Evolutionary conservation across 1,140 invertebrate species (phyloP).

Genomic region (Oncopodura yosiiana): DNA sequence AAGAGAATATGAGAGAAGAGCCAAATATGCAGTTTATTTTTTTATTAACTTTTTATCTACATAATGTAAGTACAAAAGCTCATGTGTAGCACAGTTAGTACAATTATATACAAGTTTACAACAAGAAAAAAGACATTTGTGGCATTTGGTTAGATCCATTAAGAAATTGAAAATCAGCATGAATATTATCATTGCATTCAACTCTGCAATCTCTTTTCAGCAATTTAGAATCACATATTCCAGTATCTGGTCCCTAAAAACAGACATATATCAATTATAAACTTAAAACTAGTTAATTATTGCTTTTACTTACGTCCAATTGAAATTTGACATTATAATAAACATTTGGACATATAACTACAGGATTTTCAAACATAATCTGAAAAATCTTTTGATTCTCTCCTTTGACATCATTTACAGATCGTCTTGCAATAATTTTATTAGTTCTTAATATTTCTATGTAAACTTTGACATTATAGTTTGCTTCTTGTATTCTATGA

Average conservation of each 20-base stretch:
- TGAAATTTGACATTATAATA: slow-evolving; percentile 11
- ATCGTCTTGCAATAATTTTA: background rate
- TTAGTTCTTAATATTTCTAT: slow-evolving; percentile 1
- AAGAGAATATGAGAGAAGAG: too few species aligned
- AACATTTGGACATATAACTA: slow-evolving; percentile 1
- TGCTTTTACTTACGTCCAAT: slow-evolving; percentile 8
- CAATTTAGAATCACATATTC: slow-evolving; percentile 3
- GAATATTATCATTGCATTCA: background rate
- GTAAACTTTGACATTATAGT: slow-evolving; percentile 6
- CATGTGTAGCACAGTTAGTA: background rate
- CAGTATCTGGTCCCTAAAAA: slow-evolving; percentile 8
- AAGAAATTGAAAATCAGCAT: slow-evolving; percentile 10
- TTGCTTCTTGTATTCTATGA: background rate
- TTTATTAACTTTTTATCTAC: too few species aligned
- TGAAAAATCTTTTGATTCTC: slow-evolving; percentile 8
- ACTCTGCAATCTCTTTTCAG: background rate
- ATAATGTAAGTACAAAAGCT: too few species aligned
- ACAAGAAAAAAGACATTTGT: background rate
- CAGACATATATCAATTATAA: background rate
- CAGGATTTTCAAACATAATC: slow-evolving; percentile 2
- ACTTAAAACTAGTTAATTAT: background rate
- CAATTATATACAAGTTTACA: background rate
- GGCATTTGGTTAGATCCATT: slow-evolving; percentile 19
- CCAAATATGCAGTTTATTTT: too few species aligned
- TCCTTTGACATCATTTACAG: background rate